Evolutionary conservation across 2,888 invertebrate genomes (phyloP).

Genomic region (Trichopria drosophilae): DNA sequence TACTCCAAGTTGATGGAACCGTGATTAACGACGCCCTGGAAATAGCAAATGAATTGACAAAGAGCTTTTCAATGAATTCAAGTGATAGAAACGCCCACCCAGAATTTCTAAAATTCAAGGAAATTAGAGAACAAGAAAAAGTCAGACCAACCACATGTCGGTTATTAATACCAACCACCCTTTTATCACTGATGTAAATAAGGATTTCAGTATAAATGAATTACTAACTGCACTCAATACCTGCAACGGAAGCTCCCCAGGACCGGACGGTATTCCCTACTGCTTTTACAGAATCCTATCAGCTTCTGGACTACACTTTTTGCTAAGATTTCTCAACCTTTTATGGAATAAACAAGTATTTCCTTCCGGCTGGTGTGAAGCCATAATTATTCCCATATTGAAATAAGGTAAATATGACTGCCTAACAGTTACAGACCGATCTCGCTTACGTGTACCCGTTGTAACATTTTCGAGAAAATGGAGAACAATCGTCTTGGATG

Average conservation of each 20-base stretch:
- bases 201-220: slow-evolving; percentile 3
- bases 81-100: slow-evolving; percentile 7
- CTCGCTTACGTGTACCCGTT: slow-evolving; percentile 14
- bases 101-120: slow-evolving; percentile 5
- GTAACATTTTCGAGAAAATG: slow-evolving; percentile 20
- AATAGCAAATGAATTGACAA: slow-evolving; percentile 9
- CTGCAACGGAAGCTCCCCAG: slow-evolving; percentile 14
- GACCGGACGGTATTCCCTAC: slow-evolving; percentile 16
- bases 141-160: background rate
- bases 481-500: slow-evolving; percentile 15
- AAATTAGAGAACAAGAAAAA: background rate
- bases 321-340: slow-evolving; percentile 8
- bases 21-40: background rate
- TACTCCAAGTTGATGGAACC: background rate
- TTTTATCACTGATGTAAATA: background rate
- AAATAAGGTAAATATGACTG: slow-evolving; percentile 16
- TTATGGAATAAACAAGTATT: slow-evolving; percentile 18
- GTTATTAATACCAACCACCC: background rate
- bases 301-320: slow-evolving; percentile 3
- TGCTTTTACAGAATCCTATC: slow-evolving; percentile 13
- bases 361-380: slow-evolving; percentile 15
- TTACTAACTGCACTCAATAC: background rate
- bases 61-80: slow-evolving; percentile 11
- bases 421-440: slow-evolving; percentile 23
- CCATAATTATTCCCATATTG: slow-evolving; percentile 17